Percentiles rank a stretch among this genome's conserved stretches.
These are phyloP conservation scores for Alauda arvensis DNA, from an alignment of 2,797 vertebrate genomes.

Conservation along the genomic window DNA sequence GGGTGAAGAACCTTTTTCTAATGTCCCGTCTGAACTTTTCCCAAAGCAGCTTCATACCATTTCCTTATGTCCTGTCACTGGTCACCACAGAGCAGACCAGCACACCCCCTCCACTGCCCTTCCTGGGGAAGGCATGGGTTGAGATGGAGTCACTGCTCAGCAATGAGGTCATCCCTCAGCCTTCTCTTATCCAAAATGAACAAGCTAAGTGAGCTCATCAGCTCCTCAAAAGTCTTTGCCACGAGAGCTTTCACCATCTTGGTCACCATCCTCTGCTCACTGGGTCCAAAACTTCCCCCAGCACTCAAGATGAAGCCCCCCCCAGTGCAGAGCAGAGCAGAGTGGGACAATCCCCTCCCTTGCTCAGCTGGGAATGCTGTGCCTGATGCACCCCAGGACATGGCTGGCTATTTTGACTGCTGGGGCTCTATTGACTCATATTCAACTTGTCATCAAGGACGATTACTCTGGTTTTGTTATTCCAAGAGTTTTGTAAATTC, in stretches of 20 bases:
- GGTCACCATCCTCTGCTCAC: neutral
- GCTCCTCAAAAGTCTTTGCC: fast-evolving
- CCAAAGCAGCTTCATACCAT: neutral
- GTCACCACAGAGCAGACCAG: neutral
- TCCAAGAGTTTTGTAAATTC: neutral
- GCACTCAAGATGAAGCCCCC: fast-evolving
- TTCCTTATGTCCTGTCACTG: fast-evolving
- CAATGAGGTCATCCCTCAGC: neutral
- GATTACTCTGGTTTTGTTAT: neutral
- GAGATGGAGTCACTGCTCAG: fast-evolving
- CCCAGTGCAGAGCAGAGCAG: neutral
- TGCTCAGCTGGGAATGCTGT: fast-evolving
- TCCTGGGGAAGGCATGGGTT: neutral
- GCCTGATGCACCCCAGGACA: neutral
- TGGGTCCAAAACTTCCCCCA: neutral
- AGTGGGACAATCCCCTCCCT: neutral
- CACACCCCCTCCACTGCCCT: fast-evolving
- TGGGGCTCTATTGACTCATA: neutral
- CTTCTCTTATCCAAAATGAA: neutral
- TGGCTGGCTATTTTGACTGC: fast-evolving
- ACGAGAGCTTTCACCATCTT: neutral
- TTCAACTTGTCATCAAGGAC: neutral
- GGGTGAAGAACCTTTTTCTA: neutral
- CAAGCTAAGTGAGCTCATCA: neutral
- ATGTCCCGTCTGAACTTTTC: neutral